Percentiles rank a stretch among this genome's conserved stretches.
phyloP scores from a whole-genome alignment of 2,797 vertebrate genomes.

The Adelosebastes latens region DNA sequence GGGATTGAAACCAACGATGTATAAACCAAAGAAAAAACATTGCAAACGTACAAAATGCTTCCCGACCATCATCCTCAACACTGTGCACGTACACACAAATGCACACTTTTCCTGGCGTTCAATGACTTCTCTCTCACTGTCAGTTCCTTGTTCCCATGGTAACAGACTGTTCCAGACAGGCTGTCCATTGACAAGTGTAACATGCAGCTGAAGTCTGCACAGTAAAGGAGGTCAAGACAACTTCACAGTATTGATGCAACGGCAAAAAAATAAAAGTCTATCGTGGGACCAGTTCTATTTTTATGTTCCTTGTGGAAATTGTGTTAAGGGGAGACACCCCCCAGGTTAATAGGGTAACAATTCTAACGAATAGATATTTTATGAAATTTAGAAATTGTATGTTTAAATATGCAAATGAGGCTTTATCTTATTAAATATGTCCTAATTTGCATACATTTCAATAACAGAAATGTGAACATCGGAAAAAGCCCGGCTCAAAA shows the following conservation, averaged over 20 bases:
- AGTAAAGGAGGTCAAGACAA: constrained; percentile 10
- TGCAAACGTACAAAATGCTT: neutral
- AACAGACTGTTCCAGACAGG: constrained; percentile 47
- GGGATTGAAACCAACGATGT: neutral
- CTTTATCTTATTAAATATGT: too few species aligned
- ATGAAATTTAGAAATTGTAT: too few species aligned
- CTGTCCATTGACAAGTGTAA: constrained; percentile 7
- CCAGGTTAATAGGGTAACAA: too few species aligned
- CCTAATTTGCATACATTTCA: too few species aligned
- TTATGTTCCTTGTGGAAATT: neutral
- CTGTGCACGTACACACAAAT: neutral
- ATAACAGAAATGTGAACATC: too few species aligned
- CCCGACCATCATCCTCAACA: neutral
- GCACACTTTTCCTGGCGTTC: neutral
- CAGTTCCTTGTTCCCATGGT: constrained; percentile 57
- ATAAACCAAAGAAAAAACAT: neutral
- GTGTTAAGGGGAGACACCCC: too few species aligned
- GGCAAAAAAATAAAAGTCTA: neutral
- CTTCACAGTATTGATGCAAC: neutral
- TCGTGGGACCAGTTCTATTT: too few species aligned
- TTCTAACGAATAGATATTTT: too few species aligned
- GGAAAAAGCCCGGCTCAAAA: too few species aligned
- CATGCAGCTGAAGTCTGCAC: neutral
- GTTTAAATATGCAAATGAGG: too few species aligned
- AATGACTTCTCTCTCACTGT: constrained; percentile 19